These are phyloP conservation scores for Sander vitreus DNA, from an alignment of 2,113 vertebrate genomes.

Conservation along the genomic window DNA sequence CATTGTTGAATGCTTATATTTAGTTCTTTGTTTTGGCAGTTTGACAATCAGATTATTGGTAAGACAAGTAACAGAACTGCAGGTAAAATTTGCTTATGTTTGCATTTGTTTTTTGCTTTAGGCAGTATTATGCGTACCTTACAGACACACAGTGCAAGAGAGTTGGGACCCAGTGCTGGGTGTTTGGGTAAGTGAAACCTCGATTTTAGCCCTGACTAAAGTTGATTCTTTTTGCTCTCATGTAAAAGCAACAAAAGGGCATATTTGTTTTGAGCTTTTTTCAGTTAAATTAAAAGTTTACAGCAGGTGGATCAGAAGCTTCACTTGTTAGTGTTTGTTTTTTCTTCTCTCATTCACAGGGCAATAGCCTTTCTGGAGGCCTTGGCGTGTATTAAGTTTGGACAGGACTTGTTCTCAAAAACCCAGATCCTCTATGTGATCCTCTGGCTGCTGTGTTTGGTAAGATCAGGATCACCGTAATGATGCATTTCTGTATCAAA, in stretches of 20 bases:
- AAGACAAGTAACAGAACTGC: not conserved
- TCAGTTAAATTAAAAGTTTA: not conserved
- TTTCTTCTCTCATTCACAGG: slow-evolving; percentile 74
- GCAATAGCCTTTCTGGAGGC: slow-evolving; percentile 98
- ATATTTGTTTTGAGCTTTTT: slow-evolving; percentile 4
- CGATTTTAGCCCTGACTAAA: not conserved
- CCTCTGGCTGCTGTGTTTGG: slow-evolving; percentile 97
- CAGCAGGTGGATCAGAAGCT: slow-evolving; percentile 5
- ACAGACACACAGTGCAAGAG: slow-evolving; percentile 98
- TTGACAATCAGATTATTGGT: not conserved
- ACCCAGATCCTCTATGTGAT: slow-evolving; percentile 96
- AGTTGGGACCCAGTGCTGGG: slow-evolving; percentile 99
- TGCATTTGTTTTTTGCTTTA: slow-evolving; percentile 62
- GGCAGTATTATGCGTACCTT: slow-evolving; percentile 98
- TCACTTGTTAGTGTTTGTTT: not conserved
- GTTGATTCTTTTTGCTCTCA: not conserved
- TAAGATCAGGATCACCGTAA: slow-evolving; percentile 80
- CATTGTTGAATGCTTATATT: not conserved
- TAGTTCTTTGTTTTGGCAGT: not conserved
- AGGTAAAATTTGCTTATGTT: not conserved
- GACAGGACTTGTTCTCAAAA: slow-evolving; percentile 98
- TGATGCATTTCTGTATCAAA: slow-evolving; percentile 6
- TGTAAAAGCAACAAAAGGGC: not conserved
- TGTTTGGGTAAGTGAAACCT: slow-evolving; percentile 93
- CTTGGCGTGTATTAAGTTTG: slow-evolving; percentile 97